These are phyloP conservation scores for Psilopsiagon aurifrons DNA, from an alignment of 2,113 vertebrate species.

Conservation along the genomic window DNA sequence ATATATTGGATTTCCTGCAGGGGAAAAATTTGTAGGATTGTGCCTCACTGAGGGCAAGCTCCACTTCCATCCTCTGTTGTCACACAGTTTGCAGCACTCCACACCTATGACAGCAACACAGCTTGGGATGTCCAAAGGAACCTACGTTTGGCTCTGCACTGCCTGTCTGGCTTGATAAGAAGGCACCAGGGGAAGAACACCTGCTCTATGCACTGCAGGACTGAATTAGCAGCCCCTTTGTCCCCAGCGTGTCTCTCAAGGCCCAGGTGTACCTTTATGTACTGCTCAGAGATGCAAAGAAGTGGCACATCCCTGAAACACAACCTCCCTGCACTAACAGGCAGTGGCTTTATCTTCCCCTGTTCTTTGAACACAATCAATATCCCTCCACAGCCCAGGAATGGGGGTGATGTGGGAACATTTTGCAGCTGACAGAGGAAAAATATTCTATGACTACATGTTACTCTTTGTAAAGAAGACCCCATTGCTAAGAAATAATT, in stretches of 20 bases:
- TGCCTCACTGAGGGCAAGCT: not conserved
- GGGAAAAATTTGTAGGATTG: not conserved
- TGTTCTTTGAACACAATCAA: not conserved
- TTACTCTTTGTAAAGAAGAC: not conserved
- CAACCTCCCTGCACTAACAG: not conserved
- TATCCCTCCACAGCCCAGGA: not conserved
- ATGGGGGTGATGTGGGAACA: not conserved
- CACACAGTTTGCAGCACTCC: not conserved
- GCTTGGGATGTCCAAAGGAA: not conserved
- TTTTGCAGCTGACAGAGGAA: not conserved
- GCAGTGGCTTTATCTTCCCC: not conserved
- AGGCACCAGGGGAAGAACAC: not conserved
- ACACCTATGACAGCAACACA: not conserved
- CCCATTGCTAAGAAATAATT: not conserved
- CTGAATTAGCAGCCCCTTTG: not conserved
- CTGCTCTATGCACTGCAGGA: not conserved
- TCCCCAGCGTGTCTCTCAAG: not conserved
- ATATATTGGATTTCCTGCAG: conserved; percentile 13
- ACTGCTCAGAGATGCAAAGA: not conserved
- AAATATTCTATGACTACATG: not conserved
- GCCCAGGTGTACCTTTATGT: not conserved
- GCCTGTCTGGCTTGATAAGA: not conserved
- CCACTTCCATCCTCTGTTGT: not conserved
- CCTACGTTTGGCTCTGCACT: not conserved
- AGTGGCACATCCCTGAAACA: not conserved